phyloP scores from a whole-genome alignment of 1,140 invertebrate genomes.

The Aphidius ervi region DNA sequence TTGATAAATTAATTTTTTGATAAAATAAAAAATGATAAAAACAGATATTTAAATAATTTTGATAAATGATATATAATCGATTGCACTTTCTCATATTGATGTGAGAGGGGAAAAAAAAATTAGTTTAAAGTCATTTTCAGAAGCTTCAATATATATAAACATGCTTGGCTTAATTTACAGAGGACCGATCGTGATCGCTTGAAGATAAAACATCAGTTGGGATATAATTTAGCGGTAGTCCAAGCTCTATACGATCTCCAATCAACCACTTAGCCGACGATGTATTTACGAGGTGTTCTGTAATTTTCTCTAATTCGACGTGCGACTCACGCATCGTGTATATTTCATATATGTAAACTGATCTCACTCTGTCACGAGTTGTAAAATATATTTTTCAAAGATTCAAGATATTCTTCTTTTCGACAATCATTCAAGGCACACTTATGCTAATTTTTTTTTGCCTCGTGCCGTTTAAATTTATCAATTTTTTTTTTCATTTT shows the following conservation, averaged over 20 bases:
- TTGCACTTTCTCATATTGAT: too few species aligned
- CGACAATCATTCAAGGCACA: constrained; percentile 22
- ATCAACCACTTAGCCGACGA: constrained; percentile 47
- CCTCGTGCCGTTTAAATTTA: constrained; percentile 17
- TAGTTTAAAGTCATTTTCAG: background rate
- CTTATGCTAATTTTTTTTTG: constrained; percentile 30
- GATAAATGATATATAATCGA: too few species aligned
- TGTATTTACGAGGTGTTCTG: constrained; percentile 52
- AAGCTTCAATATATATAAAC: constrained; percentile 14
- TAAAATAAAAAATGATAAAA: too few species aligned
- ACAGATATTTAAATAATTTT: too few species aligned
- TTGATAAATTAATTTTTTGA: too few species aligned
- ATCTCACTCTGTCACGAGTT: background rate
- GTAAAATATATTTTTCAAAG: background rate
- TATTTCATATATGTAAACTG: background rate
- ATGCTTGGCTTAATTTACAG: constrained; percentile 41
- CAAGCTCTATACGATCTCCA: constrained; percentile 42
- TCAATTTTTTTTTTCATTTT: too few species aligned
- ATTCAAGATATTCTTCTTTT: background rate
- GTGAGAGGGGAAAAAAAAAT: too few species aligned
- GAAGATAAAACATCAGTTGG: constrained; percentile 38
- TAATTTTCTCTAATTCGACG: constrained; percentile 50
- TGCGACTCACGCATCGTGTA: constrained; percentile 28
- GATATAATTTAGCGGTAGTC: constrained; percentile 54
- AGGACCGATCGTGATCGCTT: constrained; percentile 41